Conservation (phyloP, 2,113 vertebrate species). For the Oxyura jamaicensis region DNA sequence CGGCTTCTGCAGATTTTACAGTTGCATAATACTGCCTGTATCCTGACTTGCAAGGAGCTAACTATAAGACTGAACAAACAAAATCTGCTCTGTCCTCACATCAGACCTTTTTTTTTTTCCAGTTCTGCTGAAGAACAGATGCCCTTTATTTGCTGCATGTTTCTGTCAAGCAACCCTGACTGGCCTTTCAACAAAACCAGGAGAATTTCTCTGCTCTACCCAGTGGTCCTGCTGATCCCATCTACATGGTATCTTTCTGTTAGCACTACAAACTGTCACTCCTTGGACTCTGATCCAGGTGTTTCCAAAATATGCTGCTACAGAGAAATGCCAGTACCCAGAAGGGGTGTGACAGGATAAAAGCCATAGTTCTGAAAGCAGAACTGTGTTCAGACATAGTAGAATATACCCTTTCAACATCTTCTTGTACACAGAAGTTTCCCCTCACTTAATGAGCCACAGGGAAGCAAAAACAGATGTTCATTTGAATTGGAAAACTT, state of each 20-base stretch:
- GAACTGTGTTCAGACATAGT: not conserved
- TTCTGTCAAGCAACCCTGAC: not conserved
- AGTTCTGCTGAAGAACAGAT: not conserved
- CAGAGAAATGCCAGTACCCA: not conserved
- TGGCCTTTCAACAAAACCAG: not conserved
- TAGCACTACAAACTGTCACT: not conserved
- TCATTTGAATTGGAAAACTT: not conserved
- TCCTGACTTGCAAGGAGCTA: not conserved
- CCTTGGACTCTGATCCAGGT: not conserved
- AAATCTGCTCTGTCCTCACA: not conserved
- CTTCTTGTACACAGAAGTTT: not conserved
- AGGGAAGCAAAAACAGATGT: not conserved
- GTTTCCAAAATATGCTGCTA: not conserved
- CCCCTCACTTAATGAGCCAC: not conserved
- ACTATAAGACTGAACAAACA: not conserved
- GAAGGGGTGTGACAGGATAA: not conserved
- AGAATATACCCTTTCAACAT: not conserved
- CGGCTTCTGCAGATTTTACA: not conserved
- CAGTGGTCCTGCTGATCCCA: not conserved
- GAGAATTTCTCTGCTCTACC: not conserved
- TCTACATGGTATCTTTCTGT: not conserved
- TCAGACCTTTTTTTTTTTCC: not conserved
- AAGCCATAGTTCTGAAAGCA: not conserved
- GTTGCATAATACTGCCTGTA: not conserved
- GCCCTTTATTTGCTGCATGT: not conserved